Evolutionary conservation across 2,113 vertebrate species (phyloP), one percentile per base, ranked within the genome.

Genomic region (Dipodomys spectabilis): DNA sequence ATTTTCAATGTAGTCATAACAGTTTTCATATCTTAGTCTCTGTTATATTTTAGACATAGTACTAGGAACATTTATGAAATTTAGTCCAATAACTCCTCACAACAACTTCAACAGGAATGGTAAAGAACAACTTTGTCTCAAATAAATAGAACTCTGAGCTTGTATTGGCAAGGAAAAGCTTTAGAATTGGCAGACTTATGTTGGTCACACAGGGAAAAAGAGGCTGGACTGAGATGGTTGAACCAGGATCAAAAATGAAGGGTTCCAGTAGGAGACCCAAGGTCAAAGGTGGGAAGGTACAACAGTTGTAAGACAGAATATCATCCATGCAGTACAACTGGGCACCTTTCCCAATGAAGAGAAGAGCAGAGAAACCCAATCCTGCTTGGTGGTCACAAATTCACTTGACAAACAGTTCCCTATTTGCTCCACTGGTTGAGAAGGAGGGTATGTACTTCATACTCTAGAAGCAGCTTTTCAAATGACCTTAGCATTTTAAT

Each of bases 371-470:
- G 77, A 4, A 39, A 62, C 39, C 49, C 67, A 3, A 60, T 39
- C 79, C 18, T 13, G 10, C 20, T 18, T 30, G n/a, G 27, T 3
- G 27, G 22, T 62, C 7, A 23, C 0, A 0, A 2, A 32, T 65
- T 30, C 25, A 60, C 64, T 18, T 53, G 12, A 16, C 13, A 19
- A 62, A 0, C 16, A 5, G 18, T 19, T 35, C 15, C 32, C 49
- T 49, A 49, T 12, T 49, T 49, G 49, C 49, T 49, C 49, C 49
- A 49, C 12, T 32, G 11, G 62, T 57, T 22, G 44, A 49, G 53
- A 27, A 2, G 2, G 7, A 4, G 35, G 71, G 25, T 16, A 11
- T 77, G 10, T 6, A 39, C 35, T 45, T 64, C 22, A 65, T 27
- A 22, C 25, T 84, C 20, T 10, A 28, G 71, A 79, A 83, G 67